These are phyloP conservation scores for Eulithis testata DNA, from an alignment of 2,888 invertebrate species.

Conservation along the genomic window DNA sequence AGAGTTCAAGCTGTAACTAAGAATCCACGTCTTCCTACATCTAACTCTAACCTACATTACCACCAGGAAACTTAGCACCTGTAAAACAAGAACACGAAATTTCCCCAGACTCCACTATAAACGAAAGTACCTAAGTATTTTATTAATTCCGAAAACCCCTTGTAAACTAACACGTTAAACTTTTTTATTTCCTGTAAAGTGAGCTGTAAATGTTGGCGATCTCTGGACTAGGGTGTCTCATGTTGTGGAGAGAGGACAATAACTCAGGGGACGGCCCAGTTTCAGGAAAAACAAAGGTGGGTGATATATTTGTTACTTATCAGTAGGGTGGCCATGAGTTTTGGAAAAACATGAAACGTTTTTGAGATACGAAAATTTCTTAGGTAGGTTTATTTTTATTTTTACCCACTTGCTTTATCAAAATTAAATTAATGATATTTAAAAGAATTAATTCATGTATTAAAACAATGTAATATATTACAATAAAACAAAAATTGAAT, in stretches of 20 bases:
- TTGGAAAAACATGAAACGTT: background rate
- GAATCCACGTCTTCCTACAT: background rate
- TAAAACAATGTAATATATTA: no score
- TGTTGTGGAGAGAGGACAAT: conserved; percentile 57
- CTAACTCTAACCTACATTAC: background rate
- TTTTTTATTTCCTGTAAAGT: conserved; percentile 30
- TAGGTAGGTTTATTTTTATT: no score
- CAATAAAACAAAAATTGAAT: no score
- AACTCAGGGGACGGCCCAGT: conserved; percentile 63
- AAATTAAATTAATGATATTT: no score
- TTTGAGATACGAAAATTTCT: no score
- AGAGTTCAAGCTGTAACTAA: no score
- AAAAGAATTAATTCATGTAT: no score
- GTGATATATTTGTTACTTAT: conserved; percentile 60
- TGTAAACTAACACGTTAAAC: conserved; percentile 32
- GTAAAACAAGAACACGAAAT: conserved; percentile 19
- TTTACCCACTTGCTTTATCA: no score
- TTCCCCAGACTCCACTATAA: conserved; percentile 28
- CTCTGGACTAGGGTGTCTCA: conserved; percentile 39
- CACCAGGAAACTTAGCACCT: background rate
- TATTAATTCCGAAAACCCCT: conserved; percentile 24
- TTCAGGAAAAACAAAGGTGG: conserved; percentile 61
- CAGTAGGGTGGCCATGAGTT: conserved; percentile 39
- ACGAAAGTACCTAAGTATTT: conserved; percentile 23
- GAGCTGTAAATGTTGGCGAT: conserved; percentile 36